Conservation (phyloP, 2,888 invertebrate genomes). For the Cryptophagus acutangulus region DNA sequence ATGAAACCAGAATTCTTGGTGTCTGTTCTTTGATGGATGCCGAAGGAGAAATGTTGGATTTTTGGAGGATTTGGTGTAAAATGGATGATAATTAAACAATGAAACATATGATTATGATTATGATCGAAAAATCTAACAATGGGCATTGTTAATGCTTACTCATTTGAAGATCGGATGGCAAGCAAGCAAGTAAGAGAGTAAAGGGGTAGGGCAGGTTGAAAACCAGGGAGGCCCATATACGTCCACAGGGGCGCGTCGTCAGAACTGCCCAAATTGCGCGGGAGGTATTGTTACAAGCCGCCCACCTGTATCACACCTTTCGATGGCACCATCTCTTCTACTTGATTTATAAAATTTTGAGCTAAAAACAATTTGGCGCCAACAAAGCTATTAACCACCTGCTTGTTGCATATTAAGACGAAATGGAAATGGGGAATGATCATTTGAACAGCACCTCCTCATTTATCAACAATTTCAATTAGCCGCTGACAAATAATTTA, state of each 20-base stretch:
- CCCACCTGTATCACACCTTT: constrained; percentile 14
- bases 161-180: too few species aligned
- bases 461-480: neutral
- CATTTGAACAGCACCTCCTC: neutral
- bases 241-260: constrained; percentile 11
- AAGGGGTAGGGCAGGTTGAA: constrained; percentile 16
- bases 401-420: constrained; percentile 15
- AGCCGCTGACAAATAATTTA: constrained; percentile 1
- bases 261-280: constrained; percentile 8
- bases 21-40: too few species aligned
- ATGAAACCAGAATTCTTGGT: too few species aligned
- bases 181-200: too few species aligned
- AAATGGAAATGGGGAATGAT: neutral
- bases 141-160: constrained; percentile 25
- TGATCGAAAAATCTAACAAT: too few species aligned
- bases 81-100: too few species aligned
- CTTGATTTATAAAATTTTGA: constrained; percentile 21
- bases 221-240: constrained; percentile 10
- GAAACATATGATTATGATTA: too few species aligned
- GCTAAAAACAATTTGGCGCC: constrained; percentile 26
- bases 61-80: too few species aligned
- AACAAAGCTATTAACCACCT: constrained; percentile 32
- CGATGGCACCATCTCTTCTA: constrained; percentile 6
- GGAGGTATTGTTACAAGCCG: constrained; percentile 11
- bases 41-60: too few species aligned